Evolutionary conservation across 2,888 invertebrate genomes (phyloP), one percentile per base, ranked within the genome.

Genomic region (Eilema griseolum): DNA sequence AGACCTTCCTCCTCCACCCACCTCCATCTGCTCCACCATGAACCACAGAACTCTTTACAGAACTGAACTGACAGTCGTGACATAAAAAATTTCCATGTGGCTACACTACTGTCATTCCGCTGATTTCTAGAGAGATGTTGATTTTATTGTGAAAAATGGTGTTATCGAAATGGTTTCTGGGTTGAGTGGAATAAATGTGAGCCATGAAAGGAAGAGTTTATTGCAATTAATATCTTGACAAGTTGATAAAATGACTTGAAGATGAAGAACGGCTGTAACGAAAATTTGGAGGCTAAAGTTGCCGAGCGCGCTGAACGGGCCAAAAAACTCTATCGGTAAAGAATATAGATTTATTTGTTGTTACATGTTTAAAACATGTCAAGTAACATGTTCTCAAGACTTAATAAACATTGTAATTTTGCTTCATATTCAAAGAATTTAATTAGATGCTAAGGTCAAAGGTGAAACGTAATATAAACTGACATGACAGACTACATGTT

Each of bases 321-420:
- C 79, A 95, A 93, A 87, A 95, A 95, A 88, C 88, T 95, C 77
- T 95, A 95, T 92, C 91, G 95, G 95, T 95, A 83, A 89, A 89
- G 72, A 74, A 66, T 72, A 20, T 23, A 60, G 28, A 10, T 41
- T 61, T 1, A 23, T 28, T 37, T 28, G 20, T 61, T 23, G 4
- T 64, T 24, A 59, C 31, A 52, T 59, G 12, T 62, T 46, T 41
- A 20, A 16, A 70, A 37, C 23, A 23, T 56, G 12, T 57, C 11
- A 61, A 11, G 2, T 31, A 52, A 10, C 52, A n/a, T n/a, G 10
- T 52, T 52, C n/a, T 52, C 52, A 52, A 52, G n/a, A n/a, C n/a
- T 10, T 52, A 52, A 52, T 52, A 20, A n/a, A n/a, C n/a, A 8
- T 52, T 52, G 52, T 52, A 52, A n/a, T 52, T 52, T 52, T 20